Conservation (phyloP, 92 coral and sea anemone genomes). For the Pocillopora meandrina region DNA sequence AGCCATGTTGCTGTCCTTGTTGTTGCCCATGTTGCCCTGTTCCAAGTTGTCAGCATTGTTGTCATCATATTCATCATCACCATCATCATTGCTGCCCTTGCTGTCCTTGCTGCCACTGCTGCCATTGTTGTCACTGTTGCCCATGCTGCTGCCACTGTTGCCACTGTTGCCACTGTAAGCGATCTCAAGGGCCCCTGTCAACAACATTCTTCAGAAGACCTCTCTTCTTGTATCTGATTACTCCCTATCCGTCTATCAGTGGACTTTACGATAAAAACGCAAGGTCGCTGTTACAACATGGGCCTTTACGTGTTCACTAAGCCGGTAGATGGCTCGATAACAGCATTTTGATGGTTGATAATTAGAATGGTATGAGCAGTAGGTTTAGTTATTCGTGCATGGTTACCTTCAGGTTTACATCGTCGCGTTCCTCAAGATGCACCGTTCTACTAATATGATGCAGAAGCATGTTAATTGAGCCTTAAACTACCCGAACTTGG, state of each 20-base stretch:
- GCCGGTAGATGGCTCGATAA: not conserved
- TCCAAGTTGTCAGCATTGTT: slow-evolving; percentile 26
- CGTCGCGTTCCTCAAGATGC: not conserved
- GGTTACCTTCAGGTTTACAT: not conserved
- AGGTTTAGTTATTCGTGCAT: not conserved
- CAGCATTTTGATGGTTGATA: not conserved
- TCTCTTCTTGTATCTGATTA: not conserved
- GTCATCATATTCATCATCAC: slow-evolving; percentile 41
- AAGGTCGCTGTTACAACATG: not conserved
- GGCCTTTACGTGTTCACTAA: slow-evolving; percentile 15
- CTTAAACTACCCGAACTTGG: too few species aligned
- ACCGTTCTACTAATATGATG: too few species aligned
- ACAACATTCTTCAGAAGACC: not conserved
- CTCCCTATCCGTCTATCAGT: not conserved
- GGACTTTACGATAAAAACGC: not conserved
- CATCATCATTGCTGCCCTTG: slow-evolving; percentile 39
- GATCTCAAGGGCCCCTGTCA: slow-evolving; percentile 25
- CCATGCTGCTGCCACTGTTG: slow-evolving; percentile 35
- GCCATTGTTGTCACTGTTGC: slow-evolving; percentile 23
- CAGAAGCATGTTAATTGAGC: too few species aligned
- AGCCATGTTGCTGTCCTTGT: slow-evolving; percentile 51
- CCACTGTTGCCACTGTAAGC: slow-evolving; percentile 38
- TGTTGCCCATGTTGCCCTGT: slow-evolving; percentile 44
- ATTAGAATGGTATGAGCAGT: not conserved
- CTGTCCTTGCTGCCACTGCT: slow-evolving; percentile 39